Evolutionary conservation across 2,888 invertebrate genomes (phyloP), one percentile per base, ranked within the genome.

Genomic region (Pedicia rivosa): DNA sequence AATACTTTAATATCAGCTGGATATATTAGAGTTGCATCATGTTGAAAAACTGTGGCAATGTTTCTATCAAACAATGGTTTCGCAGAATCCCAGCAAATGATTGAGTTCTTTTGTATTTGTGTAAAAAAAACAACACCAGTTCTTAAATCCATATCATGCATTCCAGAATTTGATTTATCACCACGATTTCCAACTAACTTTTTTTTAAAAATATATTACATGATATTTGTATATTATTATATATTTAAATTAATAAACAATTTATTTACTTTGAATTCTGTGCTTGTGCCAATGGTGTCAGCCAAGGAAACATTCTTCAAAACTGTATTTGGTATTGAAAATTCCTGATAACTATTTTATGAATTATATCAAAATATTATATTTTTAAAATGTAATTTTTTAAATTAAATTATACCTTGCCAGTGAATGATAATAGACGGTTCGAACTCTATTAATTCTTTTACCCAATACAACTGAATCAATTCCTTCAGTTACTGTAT

Each of bases 401-500:
- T n/a, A n/a, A n/a, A n/a, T n/a, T n/a, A n/a, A n/a, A n/a, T n/a
- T n/a, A n/a, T n/a, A n/a, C n/a, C n/a, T n/a, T n/a, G n/a, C n/a
- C n/a, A n/a, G n/a, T n/a, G n/a, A n/a, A n/a, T n/a, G n/a, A n/a
- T n/a, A n/a, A n/a, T n/a, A n/a, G n/a, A n/a, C n/a, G n/a, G n/a
- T n/a, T n/a, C n/a, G n/a, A n/a, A n/a, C n/a, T n/a, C n/a, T n/a
- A 44, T 73, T 49, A 25, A 2, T 59, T 54, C 0, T 58, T 51
- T 0, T 65, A 0, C 74, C 70, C 10, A 80, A 49, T 1, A 75
- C 72, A 2, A 78, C 54, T 40, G 82, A 81, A 56, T 84, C 82
- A 9, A 84, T 65, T 0, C 83, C 83, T 49, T 84, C 84, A 43
- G 71, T 74, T 83, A 82, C 86, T 50, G 78, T 74, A 61, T 82